These are phyloP conservation scores for Genyomyrus donnyi DNA, from an alignment of 2,113 vertebrate genomes.

Conservation along the genomic window DNA sequence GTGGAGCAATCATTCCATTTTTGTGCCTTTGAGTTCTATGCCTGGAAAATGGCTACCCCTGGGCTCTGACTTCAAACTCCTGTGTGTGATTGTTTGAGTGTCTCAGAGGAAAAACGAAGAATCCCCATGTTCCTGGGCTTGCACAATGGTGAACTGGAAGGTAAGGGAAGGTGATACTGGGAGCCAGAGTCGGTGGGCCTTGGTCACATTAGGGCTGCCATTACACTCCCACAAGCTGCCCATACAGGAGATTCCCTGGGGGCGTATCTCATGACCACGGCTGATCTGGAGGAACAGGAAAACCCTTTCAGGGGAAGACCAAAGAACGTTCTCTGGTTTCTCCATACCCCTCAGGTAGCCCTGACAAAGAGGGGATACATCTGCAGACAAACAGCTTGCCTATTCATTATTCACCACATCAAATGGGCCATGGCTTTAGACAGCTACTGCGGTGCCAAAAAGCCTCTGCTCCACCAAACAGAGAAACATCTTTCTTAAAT, in stretches of 20 bases:
- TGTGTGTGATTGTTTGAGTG: not conserved
- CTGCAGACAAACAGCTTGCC: not conserved
- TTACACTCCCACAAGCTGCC: not conserved
- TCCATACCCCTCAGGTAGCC: not conserved
- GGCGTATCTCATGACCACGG: conserved; percentile 37
- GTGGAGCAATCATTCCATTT: not conserved
- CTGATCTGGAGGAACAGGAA: not conserved
- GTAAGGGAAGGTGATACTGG: not conserved
- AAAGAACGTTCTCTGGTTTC: not conserved
- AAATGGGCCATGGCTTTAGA: not conserved
- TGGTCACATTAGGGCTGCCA: not conserved
- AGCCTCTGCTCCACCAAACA: not conserved
- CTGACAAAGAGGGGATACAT: not conserved
- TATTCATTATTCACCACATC: not conserved
- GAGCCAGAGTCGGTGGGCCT: not conserved
- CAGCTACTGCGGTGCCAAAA: not conserved
- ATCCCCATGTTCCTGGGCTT: not conserved
- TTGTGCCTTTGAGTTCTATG: not conserved
- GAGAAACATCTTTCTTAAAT: not conserved
- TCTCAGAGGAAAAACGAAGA: not conserved
- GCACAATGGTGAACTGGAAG: not conserved
- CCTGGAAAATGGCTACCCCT: not conserved
- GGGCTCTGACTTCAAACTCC: not conserved
- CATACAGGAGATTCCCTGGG: conserved; percentile 14
- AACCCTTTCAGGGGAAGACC: conserved; percentile 14